A percentile compares a stretch with the other conserved stretches of the same genome.
These are phyloP conservation scores for Drosophila pegasa DNA, from an alignment of 2,888 invertebrate species.

Conservation along the genomic window DNA sequence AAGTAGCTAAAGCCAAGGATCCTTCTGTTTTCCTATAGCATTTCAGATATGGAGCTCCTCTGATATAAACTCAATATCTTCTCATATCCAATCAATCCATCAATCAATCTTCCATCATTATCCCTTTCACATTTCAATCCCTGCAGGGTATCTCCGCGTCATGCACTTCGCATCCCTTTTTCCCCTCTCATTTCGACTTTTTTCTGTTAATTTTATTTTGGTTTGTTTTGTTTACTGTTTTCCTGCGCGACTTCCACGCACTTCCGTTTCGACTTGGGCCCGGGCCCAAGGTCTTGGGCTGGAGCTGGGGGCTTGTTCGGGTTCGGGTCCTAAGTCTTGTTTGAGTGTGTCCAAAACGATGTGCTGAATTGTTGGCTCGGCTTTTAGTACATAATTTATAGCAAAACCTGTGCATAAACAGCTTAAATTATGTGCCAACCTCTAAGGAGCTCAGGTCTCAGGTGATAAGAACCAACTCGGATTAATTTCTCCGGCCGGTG, in stretches of 20 bases:
- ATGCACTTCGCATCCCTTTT: background rate
- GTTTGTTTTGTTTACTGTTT: conserved; percentile 54
- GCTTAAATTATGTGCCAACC: conserved; percentile 69
- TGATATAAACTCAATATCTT: no score
- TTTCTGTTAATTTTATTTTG: background rate
- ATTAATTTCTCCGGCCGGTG: conserved; percentile 25
- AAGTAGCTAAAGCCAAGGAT: no score
- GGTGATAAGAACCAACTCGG: conserved; percentile 33
- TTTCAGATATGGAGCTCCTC: no score
- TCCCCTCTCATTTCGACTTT: background rate
- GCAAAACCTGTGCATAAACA: conserved; percentile 64
- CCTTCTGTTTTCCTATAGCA: no score
- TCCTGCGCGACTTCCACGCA: conserved; percentile 64
- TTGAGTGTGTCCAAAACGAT: conserved; percentile 62
- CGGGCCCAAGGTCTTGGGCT: background rate
- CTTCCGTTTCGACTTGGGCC: conserved; percentile 48
- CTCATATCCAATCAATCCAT: no score
- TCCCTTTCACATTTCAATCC: no score
- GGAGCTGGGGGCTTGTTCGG: background rate
- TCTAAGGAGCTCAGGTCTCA: conserved; percentile 24
- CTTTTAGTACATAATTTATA: conserved; percentile 78
- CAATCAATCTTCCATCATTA: no score
- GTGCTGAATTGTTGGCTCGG: conserved; percentile 67
- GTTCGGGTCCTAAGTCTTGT: conserved; percentile 12
- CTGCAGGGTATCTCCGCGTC: background rate